Evolutionary conservation across 2,113 vertebrate genomes (phyloP).

Genomic region (Paraplagusia blochii): DNA sequence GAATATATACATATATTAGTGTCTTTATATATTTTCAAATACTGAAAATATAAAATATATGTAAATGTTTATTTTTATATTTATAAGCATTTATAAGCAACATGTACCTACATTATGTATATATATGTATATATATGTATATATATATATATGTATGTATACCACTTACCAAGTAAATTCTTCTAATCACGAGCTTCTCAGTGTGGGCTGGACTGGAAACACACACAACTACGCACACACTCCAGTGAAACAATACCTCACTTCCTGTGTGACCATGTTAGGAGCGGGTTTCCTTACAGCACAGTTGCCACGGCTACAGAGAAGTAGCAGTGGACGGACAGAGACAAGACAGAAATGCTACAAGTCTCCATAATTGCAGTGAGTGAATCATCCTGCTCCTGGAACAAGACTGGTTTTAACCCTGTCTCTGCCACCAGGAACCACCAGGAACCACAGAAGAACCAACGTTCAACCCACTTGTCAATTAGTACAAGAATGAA

Average conservation of each 20-base stretch:
- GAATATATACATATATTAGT: no score
- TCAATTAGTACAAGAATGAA: background rate
- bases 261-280: conserved; percentile 63
- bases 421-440: conserved; percentile 5
- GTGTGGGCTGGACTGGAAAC: no score
- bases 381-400: conserved; percentile 36
- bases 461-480: background rate
- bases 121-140: no score
- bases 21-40: no score
- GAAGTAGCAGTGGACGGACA: conserved; percentile 43
- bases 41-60: no score
- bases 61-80: no score
- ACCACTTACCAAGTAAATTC: no score
- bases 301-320: conserved; percentile 69
- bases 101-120: no score
- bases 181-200: no score
- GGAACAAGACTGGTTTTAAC: conserved; percentile 32
- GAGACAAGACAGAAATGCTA: conserved; percentile 26
- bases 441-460: conserved; percentile 7
- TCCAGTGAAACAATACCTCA: conserved; percentile 30
- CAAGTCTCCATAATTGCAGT: conserved; percentile 43
- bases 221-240: conserved; percentile 10
- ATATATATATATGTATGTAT: no score
- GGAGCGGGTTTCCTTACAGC: conserved; percentile 52
- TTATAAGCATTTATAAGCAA: no score